Base-by-base conservation (phyloP, 2,888 invertebrate species). In the Ptychoptera contaminata region DNA sequence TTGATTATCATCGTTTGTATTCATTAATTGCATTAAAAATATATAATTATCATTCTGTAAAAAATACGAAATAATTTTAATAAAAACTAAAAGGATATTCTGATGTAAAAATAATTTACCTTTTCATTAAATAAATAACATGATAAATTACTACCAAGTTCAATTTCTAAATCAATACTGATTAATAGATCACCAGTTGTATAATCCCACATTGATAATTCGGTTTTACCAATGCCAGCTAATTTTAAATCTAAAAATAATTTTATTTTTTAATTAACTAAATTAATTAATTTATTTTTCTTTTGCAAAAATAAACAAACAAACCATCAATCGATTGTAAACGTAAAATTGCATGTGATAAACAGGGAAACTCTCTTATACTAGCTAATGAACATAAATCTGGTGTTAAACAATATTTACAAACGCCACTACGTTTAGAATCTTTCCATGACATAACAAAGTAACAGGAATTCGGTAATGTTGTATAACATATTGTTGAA, bases 371-470 rank as follows among this genome's bases (percentile, higher is more conserved):
- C 42, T 64, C 65, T 11, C 64, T 54, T 42, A 63, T 65, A 49
- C 63, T 63, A 23, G 64, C 65, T 42, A 65, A 50, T 2, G 59
- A 62, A 46, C 63, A 63, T 36, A 64, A 51, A 30, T 58, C 56
- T 6, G 65, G 64, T 3, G 62, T 62, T 31, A 64, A 48, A 10
- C 64, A 60, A 52, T 64, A 64, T 50, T 65, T 64, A 51, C 63
- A 64, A 5, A 65, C 45, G 7, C 63, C 62, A 42, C 57, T 48
- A 2, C 55, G 44, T 5, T 56, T 50, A 44, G 62, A 61, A 45
- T 63, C 62, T 37, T 60, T 60, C 61, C 61, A 63, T 23, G 60
- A 60, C 59, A 65, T 58, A 2, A 64, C 55, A 47, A 64, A 63
- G 50, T 64, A 65, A 6, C 65, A 58, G 4, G 62, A 60, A 44